A percentile compares a stretch with the other conserved stretches of the same genome.
Evolutionary conservation across 2,797 vertebrate species (phyloP).

Genomic region (Mus caroli): DNA sequence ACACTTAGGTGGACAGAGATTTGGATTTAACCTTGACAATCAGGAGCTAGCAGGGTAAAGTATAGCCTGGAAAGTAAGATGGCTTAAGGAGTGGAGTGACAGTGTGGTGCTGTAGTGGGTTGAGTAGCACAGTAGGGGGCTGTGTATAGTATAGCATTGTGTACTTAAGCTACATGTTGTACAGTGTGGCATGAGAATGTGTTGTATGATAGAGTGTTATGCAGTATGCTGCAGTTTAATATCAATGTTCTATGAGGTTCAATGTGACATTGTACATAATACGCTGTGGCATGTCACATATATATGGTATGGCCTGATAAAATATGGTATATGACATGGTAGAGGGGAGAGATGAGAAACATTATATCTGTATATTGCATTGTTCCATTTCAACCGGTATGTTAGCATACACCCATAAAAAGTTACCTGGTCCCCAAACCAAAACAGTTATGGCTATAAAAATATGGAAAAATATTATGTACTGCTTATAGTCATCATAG

Average conservation of each 20-base stretch:
- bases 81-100: too few species aligned
- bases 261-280: too few species aligned
- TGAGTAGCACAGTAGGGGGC: background rate
- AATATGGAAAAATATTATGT: conserved; percentile 18
- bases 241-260: accelerated
- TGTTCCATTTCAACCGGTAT: background rate
- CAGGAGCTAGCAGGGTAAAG: background rate
- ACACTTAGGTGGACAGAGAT: background rate
- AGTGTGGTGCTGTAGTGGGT: background rate
- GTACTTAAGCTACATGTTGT: background rate
- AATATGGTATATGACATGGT: background rate
- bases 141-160: background rate
- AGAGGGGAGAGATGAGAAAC: background rate
- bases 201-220: accelerated
- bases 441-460: background rate
- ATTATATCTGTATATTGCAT: background rate
- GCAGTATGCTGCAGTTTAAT: background rate
- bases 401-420: background rate
- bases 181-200: background rate
- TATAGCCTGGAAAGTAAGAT: too few species aligned
- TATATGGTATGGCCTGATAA: background rate
- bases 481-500: conserved; percentile 56
- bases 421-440: background rate
- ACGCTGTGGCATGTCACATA: background rate
- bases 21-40: background rate